Conservation (phyloP, 1,140 invertebrate genomes). For the Druon quercuslanigerum region DNA sequence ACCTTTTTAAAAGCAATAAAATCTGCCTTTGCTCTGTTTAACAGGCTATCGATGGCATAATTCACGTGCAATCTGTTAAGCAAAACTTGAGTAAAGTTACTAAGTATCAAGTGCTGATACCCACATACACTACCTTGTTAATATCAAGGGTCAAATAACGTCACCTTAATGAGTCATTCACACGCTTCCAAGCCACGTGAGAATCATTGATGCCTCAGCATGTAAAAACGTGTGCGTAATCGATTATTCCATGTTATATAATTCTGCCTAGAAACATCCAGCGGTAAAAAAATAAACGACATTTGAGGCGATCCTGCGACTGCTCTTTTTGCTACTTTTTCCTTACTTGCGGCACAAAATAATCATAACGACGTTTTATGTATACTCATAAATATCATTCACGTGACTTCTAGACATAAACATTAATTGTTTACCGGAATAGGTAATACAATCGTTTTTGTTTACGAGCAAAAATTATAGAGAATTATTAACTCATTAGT, state of each 20-base stretch:
- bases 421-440: not conserved
- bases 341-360: not conserved
- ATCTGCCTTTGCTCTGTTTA: too few species aligned
- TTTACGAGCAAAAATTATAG: too few species aligned
- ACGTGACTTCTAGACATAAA: not conserved
- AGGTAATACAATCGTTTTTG: not conserved
- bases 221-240: slow-evolving; percentile 20
- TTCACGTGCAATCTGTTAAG: too few species aligned
- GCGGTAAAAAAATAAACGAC: not conserved
- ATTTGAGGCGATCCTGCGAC: not conserved
- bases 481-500: too few species aligned
- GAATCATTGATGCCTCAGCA: slow-evolving; percentile 22
- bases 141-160: slow-evolving; percentile 20
- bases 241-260: slow-evolving; percentile 5
- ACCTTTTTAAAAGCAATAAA: too few species aligned
- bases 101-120: too few species aligned
- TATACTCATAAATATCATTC: not conserved
- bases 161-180: slow-evolving; percentile 21
- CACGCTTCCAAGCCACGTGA: slow-evolving; percentile 23
- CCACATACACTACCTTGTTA: not conserved
- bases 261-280: not conserved
- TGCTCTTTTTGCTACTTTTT: not conserved
- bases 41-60: too few species aligned
- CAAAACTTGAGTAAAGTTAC: too few species aligned
- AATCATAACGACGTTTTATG: not conserved